Conservation (phyloP, 2,797 vertebrate species). For the Diglossa cyanea region DNA sequence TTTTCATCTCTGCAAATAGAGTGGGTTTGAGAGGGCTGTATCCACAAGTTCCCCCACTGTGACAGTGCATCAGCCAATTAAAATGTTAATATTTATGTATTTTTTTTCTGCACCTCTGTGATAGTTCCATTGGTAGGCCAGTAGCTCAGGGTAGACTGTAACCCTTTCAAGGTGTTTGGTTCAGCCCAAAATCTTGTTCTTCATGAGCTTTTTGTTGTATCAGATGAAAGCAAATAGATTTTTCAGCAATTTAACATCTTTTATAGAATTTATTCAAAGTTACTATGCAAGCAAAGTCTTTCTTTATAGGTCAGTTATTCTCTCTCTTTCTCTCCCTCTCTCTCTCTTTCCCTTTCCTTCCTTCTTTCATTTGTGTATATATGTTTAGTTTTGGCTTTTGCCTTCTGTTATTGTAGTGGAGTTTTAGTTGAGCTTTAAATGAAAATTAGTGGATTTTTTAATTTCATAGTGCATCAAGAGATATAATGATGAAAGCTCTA, state of each 20-base stretch:
- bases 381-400: background rate
- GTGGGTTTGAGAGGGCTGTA: background rate
- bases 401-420: background rate
- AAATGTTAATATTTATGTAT: constrained; percentile 6
- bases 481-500: background rate
- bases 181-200: background rate
- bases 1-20: constrained; percentile 33
- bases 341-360: too few relatives aligned
- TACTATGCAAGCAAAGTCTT: background rate
- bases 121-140: background rate
- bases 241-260: background rate
- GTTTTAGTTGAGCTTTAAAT: background rate
- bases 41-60: background rate
- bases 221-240: background rate
- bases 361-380: background rate
- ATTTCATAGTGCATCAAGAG: background rate
- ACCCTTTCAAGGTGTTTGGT: background rate
- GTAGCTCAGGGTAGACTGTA: background rate
- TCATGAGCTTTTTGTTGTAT: background rate
- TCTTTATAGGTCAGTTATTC: background rate
- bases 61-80: constrained; percentile 14
- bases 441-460: background rate
- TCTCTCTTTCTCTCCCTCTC: too few relatives aligned
- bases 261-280: background rate
- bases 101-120: background rate